Percentiles rank a stretch among this genome's conserved stretches.
Conservation (phyloP, 2,888 invertebrate genomes). For the Omphaloscelis lunosa region DNA sequence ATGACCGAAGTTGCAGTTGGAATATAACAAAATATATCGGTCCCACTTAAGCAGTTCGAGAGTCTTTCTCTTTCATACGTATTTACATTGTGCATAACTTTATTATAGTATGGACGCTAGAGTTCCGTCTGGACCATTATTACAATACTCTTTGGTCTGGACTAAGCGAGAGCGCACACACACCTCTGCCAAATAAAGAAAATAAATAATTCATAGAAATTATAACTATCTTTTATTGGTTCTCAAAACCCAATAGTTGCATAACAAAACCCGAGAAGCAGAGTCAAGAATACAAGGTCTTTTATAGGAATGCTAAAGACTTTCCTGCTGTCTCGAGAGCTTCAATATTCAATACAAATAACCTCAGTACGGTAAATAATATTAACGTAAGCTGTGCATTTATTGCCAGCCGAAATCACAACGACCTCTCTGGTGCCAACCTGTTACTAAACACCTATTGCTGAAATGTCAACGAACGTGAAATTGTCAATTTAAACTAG, state of each 20-base stretch:
- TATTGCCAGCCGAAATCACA: conserved; percentile 18
- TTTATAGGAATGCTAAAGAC: conserved; percentile 1
- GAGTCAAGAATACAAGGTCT: not conserved
- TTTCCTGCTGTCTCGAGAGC: not conserved
- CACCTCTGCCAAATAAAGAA: too few species aligned
- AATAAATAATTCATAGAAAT: too few species aligned
- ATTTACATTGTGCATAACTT: too few species aligned
- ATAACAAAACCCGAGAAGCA: not conserved
- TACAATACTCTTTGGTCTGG: too few species aligned
- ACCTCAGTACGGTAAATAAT: conserved; percentile 3
- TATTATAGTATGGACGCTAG: too few species aligned
- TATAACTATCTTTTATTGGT: too few species aligned
- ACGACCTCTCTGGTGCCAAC: conserved; percentile 5
- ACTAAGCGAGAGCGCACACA: too few species aligned
- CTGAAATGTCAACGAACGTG: conserved; percentile 45
- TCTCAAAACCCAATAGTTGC: too few species aligned
- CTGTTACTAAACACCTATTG: conserved; percentile 12
- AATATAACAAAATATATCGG: too few species aligned
- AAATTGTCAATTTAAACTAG: conserved; percentile 4
- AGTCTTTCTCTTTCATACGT: too few species aligned
- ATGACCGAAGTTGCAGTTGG: not conserved
- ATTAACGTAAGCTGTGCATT: not conserved
- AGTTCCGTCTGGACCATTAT: too few species aligned
- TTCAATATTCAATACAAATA: conserved; percentile 14
- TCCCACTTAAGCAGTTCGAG: too few species aligned